phyloP scores from a whole-genome alignment of 1,140 invertebrate genomes.

The Anastatus disparis region DNA sequence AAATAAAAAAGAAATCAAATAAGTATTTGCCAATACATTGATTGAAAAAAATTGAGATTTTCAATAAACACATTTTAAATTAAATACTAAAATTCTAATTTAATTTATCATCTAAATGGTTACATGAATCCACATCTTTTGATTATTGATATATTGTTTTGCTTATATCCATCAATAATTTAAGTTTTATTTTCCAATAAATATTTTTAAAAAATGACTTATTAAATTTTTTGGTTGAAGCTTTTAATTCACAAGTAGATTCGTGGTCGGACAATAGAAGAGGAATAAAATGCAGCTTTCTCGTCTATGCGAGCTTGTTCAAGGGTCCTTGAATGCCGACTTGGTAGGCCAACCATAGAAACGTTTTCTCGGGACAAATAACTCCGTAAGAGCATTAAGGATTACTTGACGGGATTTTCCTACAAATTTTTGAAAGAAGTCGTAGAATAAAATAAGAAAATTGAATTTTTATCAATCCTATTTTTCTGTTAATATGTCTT shows the following conservation, averaged over 20 bases:
- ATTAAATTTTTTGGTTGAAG: background rate
- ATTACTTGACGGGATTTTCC: slow-evolving; percentile 23
- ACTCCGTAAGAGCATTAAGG: slow-evolving; percentile 31
- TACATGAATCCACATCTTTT: no score
- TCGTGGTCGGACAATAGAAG: slow-evolving; percentile 8
- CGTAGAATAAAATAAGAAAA: slow-evolving; percentile 9
- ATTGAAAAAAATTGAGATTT: no score
- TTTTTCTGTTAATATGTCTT: background rate
- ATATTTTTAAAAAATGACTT: background rate
- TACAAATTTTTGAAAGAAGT: slow-evolving; percentile 13
- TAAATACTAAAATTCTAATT: no score
- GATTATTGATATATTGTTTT: no score
- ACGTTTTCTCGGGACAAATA: slow-evolving; percentile 35
- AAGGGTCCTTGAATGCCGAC: slow-evolving; percentile 22
- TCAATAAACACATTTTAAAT: no score
- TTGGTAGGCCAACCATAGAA: slow-evolving; percentile 30
- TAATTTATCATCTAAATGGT: no score
- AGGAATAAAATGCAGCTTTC: slow-evolving; percentile 35
- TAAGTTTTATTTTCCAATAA: no score
- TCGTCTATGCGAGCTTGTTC: slow-evolving; percentile 10
- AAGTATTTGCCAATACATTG: no score
- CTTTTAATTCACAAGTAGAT: slow-evolving; percentile 32
- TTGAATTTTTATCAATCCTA: slow-evolving; percentile 11
- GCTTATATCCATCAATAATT: no score
- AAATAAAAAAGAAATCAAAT: no score